These are phyloP conservation scores for Pavo muticus DNA, from an alignment of 2,113 vertebrate species.

Conservation along the genomic window DNA sequence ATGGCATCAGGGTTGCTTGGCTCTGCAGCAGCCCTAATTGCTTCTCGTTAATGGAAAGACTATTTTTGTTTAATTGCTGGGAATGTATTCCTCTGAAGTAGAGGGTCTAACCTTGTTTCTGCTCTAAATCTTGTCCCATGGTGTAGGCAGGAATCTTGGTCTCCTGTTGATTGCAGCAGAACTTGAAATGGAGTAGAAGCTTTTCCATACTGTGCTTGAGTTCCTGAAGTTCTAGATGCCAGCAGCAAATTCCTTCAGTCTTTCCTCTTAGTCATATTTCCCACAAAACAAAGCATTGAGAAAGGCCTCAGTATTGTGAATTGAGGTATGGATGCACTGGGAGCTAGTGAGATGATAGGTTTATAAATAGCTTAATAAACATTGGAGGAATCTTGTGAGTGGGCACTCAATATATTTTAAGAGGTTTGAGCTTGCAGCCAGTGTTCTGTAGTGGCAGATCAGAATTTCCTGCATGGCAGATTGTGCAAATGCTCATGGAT, in stretches of 20 bases:
- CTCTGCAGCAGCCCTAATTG: slow-evolving; percentile 21
- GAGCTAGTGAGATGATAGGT: neutral
- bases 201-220: neutral
- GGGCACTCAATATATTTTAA: neutral
- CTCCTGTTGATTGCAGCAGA: neutral
- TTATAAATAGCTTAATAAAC: neutral
- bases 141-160: neutral
- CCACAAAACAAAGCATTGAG: neutral
- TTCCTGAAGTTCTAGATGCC: neutral
- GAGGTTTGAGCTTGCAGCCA: neutral
- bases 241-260: neutral
- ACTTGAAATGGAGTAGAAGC: neutral
- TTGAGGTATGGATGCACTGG: neutral
- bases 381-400: neutral
- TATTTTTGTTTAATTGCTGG: slow-evolving; percentile 1
- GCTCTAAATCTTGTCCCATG: neutral
- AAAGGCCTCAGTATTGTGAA: neutral
- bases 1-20: neutral
- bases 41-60: slow-evolving; percentile 6
- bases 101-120: neutral
- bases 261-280: neutral
- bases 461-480: neutral
- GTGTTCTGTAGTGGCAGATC: neutral
- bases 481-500: neutral
- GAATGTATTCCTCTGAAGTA: neutral